Evolutionary conservation across 2,888 invertebrate genomes (phyloP), one percentile per base, ranked within the genome.

Genomic region (Lasius platythorax): DNA sequence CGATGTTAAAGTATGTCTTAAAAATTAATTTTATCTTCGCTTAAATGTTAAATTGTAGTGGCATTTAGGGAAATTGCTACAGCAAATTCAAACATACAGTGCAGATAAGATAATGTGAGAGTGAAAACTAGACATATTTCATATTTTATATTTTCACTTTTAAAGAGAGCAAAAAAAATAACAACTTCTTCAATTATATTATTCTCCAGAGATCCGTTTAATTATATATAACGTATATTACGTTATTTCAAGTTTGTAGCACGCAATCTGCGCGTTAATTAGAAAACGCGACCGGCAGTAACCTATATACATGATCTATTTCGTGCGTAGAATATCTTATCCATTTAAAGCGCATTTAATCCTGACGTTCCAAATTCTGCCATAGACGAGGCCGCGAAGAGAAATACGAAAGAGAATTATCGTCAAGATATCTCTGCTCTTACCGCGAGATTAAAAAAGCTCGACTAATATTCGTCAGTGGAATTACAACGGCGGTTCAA

Each of bases 381-480:
- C 18, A n/a, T 46, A 23, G 37, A 61, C 28, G 15, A 73, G 12
- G 28, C 30, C n/a, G 43, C 23, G 23, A 40, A 53, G 8, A 33
- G 4, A 73, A 23, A 72, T 23, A 23, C 70, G 43, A n/a, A 70
- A 79, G 61, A 79, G 79, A 81, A 81, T 81, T 81, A 81, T 61
- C 61, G 50, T 72, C 61, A 73, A 81, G 46, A 73, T 61, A 37
- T 33, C 18, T 33, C 18, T 30, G 40, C 46, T 40, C 37, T 81
- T n/a, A 50, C 46, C 46, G 37, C 73, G 61, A 81, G 73, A 73
- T 73, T 81, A 81, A 81, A 73, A 81, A 81, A 46, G 73, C 79
- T 73, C 61, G 61, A 81, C 73, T 63, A 81, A 81, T 81, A 81
- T 73, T 81, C 61, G 79, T 81, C 73, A 73, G 73, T 73, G 33